Evolutionary conservation across 2,888 invertebrate genomes (phyloP).

Genomic region (Himalopsyche kuldschensis): DNA sequence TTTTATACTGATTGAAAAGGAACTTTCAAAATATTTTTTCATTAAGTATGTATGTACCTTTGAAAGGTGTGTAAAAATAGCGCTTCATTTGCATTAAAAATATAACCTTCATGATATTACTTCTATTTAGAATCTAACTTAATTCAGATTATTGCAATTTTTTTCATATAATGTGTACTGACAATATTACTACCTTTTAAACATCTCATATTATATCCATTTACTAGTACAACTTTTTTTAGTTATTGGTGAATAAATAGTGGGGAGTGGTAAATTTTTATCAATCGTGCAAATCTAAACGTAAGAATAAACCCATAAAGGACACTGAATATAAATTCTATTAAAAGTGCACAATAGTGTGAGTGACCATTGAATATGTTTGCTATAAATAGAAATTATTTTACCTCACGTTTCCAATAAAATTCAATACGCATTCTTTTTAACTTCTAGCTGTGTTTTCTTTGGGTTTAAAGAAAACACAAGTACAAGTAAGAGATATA

Average conservation of each 20-base stretch:
- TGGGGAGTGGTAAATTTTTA: not conserved
- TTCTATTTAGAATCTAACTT: no score
- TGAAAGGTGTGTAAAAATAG: no score
- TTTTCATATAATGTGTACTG: no score
- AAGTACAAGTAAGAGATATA: not conserved
- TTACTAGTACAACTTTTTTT: not conserved
- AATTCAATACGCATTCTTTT: conserved; percentile 5
- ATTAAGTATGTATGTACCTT: no score
- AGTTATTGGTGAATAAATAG: not conserved
- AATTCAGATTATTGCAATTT: no score
- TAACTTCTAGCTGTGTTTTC: not conserved
- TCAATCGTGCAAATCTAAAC: not conserved
- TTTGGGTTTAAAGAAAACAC: not conserved
- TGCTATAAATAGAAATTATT: conserved; percentile 5
- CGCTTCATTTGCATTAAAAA: no score
- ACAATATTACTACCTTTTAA: no score
- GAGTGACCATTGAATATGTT: conserved; percentile 5
- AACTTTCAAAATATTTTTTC: no score
- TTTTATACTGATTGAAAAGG: no score
- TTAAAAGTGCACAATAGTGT: not conserved
- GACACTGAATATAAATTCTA: not conserved
- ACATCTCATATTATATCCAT: no score
- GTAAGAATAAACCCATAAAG: not conserved
- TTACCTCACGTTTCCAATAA: conserved; percentile 4
- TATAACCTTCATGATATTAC: no score